Conservation (phyloP, 2,113 vertebrate genomes). For the Clarias batrachus region DNA sequence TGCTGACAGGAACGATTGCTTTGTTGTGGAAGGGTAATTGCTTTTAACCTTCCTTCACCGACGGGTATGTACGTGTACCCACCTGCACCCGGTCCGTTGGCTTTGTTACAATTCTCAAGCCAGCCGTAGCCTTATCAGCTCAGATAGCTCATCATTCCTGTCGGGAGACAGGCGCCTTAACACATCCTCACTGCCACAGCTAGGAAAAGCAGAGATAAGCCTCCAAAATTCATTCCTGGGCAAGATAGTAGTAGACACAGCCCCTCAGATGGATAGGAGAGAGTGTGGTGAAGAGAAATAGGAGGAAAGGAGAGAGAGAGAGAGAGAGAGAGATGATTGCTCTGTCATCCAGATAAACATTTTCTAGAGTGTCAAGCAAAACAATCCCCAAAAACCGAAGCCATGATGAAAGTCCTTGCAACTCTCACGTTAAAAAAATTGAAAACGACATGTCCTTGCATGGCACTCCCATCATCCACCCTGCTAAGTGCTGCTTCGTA, state of each 20-base stretch:
- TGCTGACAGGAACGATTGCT: constrained; percentile 22
- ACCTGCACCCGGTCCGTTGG: constrained; percentile 58
- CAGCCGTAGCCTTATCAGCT: constrained; percentile 64
- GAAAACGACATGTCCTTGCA: constrained; percentile 39
- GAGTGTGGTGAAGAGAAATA: constrained; percentile 23
- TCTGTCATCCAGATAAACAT: constrained; percentile 61
- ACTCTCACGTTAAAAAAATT: constrained; percentile 53
- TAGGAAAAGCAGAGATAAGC: constrained; percentile 53
- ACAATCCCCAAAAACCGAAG: constrained; percentile 61
- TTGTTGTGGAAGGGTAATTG: constrained; percentile 46
- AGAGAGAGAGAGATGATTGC: constrained; percentile 23
- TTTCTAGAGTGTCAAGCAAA: constrained; percentile 61
- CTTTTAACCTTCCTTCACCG: constrained; percentile 37
- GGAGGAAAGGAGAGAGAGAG: constrained; percentile 1
- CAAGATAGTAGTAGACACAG: constrained; percentile 57
- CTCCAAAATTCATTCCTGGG: constrained; percentile 63
- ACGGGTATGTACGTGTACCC: constrained; percentile 53
- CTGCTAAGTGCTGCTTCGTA: constrained; percentile 39
- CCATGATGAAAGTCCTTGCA: constrained; percentile 69
- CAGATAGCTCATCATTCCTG: constrained; percentile 56
- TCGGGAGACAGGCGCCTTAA: constrained; percentile 54
- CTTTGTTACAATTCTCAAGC: constrained; percentile 64
- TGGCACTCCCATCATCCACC: constrained; percentile 15
- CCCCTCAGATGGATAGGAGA: constrained; percentile 39
- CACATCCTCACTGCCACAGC: constrained; percentile 54